phyloP scores from a whole-genome alignment of 2,797 vertebrate genomes.

The Peromyscus aztecus region DNA sequence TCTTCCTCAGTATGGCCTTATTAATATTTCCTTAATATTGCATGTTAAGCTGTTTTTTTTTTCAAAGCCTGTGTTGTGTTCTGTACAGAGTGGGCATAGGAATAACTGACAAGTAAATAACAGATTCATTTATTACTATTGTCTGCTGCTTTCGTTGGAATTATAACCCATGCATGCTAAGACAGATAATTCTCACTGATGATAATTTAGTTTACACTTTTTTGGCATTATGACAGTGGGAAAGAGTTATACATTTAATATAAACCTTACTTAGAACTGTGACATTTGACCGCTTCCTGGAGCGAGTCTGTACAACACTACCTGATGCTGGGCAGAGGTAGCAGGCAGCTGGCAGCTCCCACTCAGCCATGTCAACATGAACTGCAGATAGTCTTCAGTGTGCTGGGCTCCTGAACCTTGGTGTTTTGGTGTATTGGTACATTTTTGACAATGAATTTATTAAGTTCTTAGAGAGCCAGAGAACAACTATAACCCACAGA shows the following conservation, averaged over 20 bases:
- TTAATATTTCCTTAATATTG: neutral
- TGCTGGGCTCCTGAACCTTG: neutral
- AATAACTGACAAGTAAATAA: slow-evolving; percentile 10
- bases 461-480: neutral
- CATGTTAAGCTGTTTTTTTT: slow-evolving; percentile 32
- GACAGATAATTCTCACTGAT: neutral
- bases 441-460: neutral
- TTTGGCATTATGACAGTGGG: neutral
- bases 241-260: neutral
- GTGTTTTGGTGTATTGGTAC: neutral
- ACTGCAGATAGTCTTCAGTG: neutral
- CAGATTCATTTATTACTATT: slow-evolving; percentile 25
- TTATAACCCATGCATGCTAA: neutral
- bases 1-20: neutral
- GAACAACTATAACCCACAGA: neutral
- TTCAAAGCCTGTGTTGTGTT: neutral
- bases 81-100: neutral
- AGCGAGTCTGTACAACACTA: neutral
- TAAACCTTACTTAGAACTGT: neutral
- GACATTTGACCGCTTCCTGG: neutral
- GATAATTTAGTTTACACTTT: neutral
- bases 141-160: neutral
- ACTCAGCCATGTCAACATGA: neutral
- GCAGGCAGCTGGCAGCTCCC: neutral
- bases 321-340: neutral